These are phyloP conservation scores for Stenotaenia linearis DNA, from an alignment of 2,888 invertebrate species.

Conservation along the genomic window DNA sequence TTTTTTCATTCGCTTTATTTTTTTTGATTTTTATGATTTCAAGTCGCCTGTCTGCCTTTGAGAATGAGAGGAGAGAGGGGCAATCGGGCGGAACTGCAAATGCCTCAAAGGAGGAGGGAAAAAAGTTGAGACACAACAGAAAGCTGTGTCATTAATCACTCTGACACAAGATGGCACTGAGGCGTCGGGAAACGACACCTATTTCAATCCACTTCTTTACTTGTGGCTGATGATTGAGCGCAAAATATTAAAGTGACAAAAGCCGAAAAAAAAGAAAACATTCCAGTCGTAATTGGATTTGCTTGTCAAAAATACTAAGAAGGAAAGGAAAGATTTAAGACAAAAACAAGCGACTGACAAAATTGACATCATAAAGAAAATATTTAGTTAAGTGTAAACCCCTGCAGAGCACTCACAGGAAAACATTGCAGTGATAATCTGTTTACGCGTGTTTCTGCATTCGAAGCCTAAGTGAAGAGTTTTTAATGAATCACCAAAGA, in stretches of 20 bases:
- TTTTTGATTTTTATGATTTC: neutral
- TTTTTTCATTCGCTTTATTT: neutral
- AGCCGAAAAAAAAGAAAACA: neutral
- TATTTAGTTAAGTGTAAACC: neutral
- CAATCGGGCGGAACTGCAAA: constrained; percentile 14
- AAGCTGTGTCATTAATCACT: constrained; percentile 14
- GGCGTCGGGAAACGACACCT: neutral
- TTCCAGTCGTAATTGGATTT: constrained; percentile 8
- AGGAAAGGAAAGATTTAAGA: neutral
- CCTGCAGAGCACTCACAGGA: neutral
- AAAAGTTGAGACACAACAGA: constrained; percentile 11
- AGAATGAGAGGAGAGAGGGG: neutral
- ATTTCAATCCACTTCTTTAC: constrained; percentile 17
- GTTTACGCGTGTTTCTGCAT: no score
- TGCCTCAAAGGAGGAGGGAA: neutral
- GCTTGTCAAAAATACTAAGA: constrained; percentile 1
- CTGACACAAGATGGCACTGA: constrained; percentile 11
- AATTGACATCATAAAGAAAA: neutral
- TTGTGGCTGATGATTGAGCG: constrained; percentile 6
- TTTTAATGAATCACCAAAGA: no score
- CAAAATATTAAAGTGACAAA: constrained; percentile 19
- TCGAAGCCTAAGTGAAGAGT: no score
- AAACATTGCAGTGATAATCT: neutral
- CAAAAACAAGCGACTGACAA: neutral
- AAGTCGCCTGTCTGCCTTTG: neutral